Evolutionary conservation across 2,113 vertebrate genomes (phyloP), one percentile per base, ranked within the genome.

Genomic region (Neoarius graeffei): DNA sequence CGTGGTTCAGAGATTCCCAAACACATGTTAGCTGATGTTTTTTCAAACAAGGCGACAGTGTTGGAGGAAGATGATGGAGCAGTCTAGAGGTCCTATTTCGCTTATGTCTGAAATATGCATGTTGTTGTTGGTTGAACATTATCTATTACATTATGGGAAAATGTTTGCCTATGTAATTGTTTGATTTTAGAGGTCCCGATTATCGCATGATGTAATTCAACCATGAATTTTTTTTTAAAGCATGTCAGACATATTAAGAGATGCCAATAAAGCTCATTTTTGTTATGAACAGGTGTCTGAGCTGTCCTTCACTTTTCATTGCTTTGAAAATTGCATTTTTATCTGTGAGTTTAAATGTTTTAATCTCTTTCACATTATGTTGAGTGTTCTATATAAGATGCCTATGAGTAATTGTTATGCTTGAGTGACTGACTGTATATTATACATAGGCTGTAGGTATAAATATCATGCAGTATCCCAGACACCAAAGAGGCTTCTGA

Each of bases 1-100:
- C 96, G 98, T 11, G 98, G 98, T 23, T 99, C 98, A 0, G 98
- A 99, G 93, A 99, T 99, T 88, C 98, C 98, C 57, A 98, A 97
- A 89, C 98, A 99, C 91, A 99, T 99, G 98, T 85, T 99, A 92
- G 98, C 97, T 2, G 98, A 98, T 84, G 96, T 99, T 79, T 98
- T 99, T 93, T 95, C 97, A 81, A 96, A 95, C 81, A 96, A 97
- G 93, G 94, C 95, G 0, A 92, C 97, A 23, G 91, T 97, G 88
- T 95, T 97, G n/a, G 97, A 99, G 90, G 94, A 96, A 2, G 97
- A 99, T 62, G 98, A 99, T n/a, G 95, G 96, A 0, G 94, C 97
- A 83, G 95, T 96, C 60, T 98, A 96, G 86, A 15, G 30, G 27
- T 3, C 27, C 35, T 69, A 35, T 71, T 60, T 87, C 25, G 88